Evolutionary conservation across 2,888 invertebrate species (phyloP).

Genomic region (Rapana venosa): DNA sequence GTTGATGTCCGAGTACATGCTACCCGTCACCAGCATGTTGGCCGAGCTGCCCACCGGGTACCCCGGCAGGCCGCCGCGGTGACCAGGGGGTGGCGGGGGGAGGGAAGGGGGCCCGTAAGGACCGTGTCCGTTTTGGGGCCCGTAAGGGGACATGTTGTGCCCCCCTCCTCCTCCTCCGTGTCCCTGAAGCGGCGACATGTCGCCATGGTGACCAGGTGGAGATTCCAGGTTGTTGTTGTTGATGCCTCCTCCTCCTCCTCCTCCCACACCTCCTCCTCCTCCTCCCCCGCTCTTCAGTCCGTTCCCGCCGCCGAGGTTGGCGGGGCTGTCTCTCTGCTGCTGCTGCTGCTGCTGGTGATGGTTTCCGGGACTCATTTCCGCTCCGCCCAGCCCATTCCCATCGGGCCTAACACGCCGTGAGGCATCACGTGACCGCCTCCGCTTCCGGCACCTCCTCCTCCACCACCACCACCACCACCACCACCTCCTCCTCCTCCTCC

Average conservation of each 20-base stretch:
- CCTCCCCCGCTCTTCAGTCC: not conserved
- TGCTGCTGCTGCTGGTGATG: constrained; percentile 8
- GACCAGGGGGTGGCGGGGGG: constrained; percentile 45
- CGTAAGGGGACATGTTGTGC: constrained; percentile 42
- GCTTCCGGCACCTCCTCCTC: not conserved
- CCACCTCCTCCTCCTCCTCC: constrained; percentile 21
- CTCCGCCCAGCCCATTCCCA: constrained; percentile 29
- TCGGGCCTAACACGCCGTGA: constrained; percentile 14
- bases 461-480: constrained; percentile 9
- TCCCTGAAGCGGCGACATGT: constrained; percentile 34
- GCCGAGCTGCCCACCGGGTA: constrained; percentile 53
- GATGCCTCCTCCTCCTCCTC: constrained; percentile 33
- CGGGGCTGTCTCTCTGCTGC: constrained; percentile 46
- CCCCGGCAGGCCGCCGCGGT: constrained; percentile 40
- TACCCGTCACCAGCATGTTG: constrained; percentile 60
- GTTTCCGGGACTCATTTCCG: constrained; percentile 40
- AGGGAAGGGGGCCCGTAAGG: constrained; percentile 40
- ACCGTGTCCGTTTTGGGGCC: constrained; percentile 37
- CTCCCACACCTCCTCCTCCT: not conserved
- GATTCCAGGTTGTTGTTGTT: constrained; percentile 52
- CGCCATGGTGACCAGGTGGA: constrained; percentile 47
- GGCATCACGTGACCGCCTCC: constrained; percentile 36
- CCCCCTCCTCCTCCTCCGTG: constrained; percentile 20
- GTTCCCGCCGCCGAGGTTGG: not conserved
- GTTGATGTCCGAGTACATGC: constrained; percentile 64